phyloP scores from a whole-genome alignment of 2,113 vertebrate species.

The Onychostruthus taczanowskii region DNA sequence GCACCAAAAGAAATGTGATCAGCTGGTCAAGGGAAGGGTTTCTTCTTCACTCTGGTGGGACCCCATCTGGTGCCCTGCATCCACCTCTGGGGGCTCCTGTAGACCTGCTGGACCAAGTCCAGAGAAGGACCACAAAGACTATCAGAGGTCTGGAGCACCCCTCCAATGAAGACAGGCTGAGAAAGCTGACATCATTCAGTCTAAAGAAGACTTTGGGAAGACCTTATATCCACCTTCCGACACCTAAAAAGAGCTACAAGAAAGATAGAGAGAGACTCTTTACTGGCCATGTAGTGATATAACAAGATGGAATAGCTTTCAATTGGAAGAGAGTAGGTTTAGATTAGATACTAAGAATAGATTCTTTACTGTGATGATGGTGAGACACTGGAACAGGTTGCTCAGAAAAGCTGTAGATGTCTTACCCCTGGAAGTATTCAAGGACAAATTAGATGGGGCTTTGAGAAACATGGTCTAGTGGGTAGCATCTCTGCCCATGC shows the following conservation, averaged over 20 bases:
- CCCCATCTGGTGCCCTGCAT: background rate
- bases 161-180: background rate
- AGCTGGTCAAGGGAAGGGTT: too few species aligned
- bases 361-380: background rate
- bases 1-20: background rate
- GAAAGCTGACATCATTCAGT: background rate
- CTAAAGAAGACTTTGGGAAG: background rate
- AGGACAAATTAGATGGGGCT: background rate
- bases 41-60: background rate
- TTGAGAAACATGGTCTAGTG: background rate
- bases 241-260: background rate
- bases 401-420: background rate
- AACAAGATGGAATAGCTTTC: background rate
- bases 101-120: background rate
- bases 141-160: background rate
- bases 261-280: background rate
- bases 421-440: background rate
- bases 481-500: too few species aligned
- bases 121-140: background rate
- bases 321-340: background rate
- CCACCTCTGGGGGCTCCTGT: too few species aligned
- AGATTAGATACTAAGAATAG: background rate
- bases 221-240: background rate
- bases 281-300: background rate
- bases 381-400: background rate